phyloP scores from a whole-genome alignment of 2,797 vertebrate genomes.

The Calcarius lapponicus region DNA sequence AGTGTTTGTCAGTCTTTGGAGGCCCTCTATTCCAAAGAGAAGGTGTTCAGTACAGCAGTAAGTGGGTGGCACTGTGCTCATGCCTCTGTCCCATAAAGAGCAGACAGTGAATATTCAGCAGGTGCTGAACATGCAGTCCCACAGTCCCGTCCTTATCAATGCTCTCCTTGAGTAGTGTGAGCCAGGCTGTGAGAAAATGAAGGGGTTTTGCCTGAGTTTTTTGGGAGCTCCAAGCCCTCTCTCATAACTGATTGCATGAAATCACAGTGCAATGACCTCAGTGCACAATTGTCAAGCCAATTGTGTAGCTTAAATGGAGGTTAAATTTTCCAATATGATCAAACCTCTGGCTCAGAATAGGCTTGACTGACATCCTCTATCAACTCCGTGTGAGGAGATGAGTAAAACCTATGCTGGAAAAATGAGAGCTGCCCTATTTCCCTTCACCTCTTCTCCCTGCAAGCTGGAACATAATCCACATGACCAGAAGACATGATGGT shows the following conservation, averaged over 20 bases:
- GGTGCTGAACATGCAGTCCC: background rate
- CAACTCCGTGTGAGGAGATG: background rate
- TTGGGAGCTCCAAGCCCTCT: background rate
- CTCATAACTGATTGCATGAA: background rate
- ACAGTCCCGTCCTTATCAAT: background rate
- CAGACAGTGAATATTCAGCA: background rate
- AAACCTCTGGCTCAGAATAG: background rate
- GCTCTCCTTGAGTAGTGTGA: background rate
- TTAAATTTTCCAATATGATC: background rate
- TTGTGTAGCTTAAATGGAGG: background rate
- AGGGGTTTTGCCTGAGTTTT: background rate
- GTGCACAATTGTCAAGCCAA: background rate
- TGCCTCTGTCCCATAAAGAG: background rate
- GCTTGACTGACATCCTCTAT: background rate
- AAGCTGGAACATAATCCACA: background rate
- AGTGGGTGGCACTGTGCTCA: background rate
- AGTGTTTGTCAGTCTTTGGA: background rate
- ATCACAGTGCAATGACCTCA: accelerated
- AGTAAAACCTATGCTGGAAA: background rate
- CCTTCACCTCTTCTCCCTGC: background rate
- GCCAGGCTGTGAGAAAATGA: background rate
- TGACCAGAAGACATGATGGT: background rate
- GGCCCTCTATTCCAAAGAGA: background rate
- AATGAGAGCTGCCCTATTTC: background rate
- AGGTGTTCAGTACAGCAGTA: background rate